phyloP scores from a whole-genome alignment of 2,797 vertebrate genomes.

The Bucorvus abyssinicus region DNA sequence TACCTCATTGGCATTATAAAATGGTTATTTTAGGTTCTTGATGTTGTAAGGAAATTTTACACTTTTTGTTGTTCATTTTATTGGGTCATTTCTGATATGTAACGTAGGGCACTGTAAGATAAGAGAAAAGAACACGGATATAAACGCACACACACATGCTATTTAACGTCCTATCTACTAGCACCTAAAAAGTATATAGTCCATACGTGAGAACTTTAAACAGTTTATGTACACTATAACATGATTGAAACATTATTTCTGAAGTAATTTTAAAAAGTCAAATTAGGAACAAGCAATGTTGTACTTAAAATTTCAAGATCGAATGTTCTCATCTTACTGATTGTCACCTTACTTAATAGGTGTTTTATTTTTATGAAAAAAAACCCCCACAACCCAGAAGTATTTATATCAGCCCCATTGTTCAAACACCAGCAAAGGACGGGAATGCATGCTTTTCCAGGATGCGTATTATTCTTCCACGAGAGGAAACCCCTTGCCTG shows the following conservation, averaged over 20 bases:
- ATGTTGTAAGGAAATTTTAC: slow-evolving; percentile 51
- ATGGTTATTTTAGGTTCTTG: slow-evolving; percentile 38
- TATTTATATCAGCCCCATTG: background rate
- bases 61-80: slow-evolving; percentile 49
- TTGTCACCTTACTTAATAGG: background rate
- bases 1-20: slow-evolving; percentile 40
- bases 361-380: background rate
- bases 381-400: background rate
- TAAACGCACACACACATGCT: background rate
- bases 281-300: background rate
- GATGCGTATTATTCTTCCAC: background rate
- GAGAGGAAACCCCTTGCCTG: background rate
- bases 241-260: background rate
- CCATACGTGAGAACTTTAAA: slow-evolving; percentile 10
- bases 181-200: background rate
- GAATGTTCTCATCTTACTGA: background rate
- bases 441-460: background rate
- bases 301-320: background rate
- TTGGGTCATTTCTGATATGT: slow-evolving; percentile 32
- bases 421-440: background rate
- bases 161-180: background rate
- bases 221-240: background rate
- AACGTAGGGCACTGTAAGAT: background rate
- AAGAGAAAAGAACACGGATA: slow-evolving; percentile 3
- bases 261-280: background rate